Percentiles rank a stretch among this genome's conserved stretches.
phyloP scores from a whole-genome alignment of 2,888 invertebrate species.

The Agriopis leucophaearia region DNA sequence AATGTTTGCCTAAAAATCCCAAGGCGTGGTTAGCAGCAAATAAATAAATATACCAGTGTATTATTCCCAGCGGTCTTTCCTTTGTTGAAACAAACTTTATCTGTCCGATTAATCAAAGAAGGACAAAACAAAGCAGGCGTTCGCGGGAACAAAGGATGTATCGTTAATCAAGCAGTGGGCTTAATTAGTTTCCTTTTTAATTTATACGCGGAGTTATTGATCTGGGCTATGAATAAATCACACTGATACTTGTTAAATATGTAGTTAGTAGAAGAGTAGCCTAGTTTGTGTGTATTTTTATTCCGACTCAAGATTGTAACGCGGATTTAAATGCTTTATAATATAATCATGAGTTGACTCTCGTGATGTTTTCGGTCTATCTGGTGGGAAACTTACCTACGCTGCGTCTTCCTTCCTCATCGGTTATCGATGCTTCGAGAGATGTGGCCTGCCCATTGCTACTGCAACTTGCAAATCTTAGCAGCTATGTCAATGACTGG shows the following conservation, averaged over 20 bases:
- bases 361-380: too few species aligned
- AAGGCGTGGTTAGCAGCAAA: conserved; percentile 16
- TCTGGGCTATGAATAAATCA: not conserved
- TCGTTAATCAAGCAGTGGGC: conserved; percentile 54
- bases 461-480: too few species aligned
- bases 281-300: not conserved
- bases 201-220: conserved; percentile 41
- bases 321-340: not conserved
- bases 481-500: too few species aligned
- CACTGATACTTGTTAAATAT: not conserved
- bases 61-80: conserved; percentile 20
- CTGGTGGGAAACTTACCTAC: too few species aligned
- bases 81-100: conserved; percentile 38
- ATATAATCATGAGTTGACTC: too few species aligned
- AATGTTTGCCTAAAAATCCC: not conserved
- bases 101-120: conserved; percentile 44
- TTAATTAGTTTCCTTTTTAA: conserved; percentile 55
- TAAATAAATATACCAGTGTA: conserved; percentile 22
- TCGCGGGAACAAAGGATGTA: conserved; percentile 42
- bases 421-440: too few species aligned
- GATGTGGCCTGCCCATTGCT: too few species aligned
- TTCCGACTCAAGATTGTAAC: not conserved
- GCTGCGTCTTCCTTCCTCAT: too few species aligned
- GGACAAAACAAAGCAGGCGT: conserved; percentile 43
- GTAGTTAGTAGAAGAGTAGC: too few species aligned